These are phyloP conservation scores for Alviniconcha marisindica DNA, from an alignment of 1,140 invertebrate species.

Conservation along the genomic window DNA sequence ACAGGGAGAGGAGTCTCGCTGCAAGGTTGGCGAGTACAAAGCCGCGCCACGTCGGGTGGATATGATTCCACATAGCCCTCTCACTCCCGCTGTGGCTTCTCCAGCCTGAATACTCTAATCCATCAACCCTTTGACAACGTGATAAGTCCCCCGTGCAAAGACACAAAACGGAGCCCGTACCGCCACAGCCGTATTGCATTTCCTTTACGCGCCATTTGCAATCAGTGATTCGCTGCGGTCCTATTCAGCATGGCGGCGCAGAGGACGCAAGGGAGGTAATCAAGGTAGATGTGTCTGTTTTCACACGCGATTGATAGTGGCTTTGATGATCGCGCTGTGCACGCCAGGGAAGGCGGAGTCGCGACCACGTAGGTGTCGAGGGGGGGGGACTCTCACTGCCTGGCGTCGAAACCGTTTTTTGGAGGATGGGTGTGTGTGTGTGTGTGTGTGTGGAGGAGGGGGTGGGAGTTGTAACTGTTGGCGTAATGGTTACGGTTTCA, in stretches of 20 bases:
- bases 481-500: too few relatives aligned
- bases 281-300: slow-evolving; percentile 19
- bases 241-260: slow-evolving; percentile 22
- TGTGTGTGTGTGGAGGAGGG: not conserved
- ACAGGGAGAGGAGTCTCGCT: not conserved
- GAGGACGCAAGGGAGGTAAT: not conserved
- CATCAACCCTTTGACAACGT: slow-evolving; percentile 27
- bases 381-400: too few relatives aligned
- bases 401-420: too few relatives aligned
- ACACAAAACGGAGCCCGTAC: not conserved
- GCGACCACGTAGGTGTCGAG: too few relatives aligned
- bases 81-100: not conserved
- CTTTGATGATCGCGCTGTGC: not conserved
- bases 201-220: slow-evolving; percentile 32
- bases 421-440: not conserved
- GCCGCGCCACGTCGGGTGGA: too few relatives aligned
- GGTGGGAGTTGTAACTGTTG: too few relatives aligned
- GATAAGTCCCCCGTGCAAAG: slow-evolving; percentile 15
- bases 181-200: slow-evolving; percentile 19
- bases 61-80: not conserved
- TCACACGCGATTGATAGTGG: not conserved
- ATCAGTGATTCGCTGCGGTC: slow-evolving; percentile 27
- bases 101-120: not conserved
- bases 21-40: too few relatives aligned
- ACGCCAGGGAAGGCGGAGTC: not conserved